Conservation (phyloP, 2,888 invertebrate genomes). For the Agriopis aurantiaria region DNA sequence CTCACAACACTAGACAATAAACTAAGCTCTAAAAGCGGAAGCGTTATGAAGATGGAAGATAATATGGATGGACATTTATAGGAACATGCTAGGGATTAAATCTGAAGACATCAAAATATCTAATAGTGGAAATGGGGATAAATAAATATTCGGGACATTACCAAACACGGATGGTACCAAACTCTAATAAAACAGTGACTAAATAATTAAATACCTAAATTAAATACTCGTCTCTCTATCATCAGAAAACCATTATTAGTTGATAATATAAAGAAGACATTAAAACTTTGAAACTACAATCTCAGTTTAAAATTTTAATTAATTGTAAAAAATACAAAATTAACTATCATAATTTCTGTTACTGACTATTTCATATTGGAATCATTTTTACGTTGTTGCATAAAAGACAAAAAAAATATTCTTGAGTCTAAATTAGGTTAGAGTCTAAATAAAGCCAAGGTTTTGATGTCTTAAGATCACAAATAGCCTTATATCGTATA, state of each 20-base stretch:
- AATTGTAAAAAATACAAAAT: no score
- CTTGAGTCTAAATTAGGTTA: background rate
- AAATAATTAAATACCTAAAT: background rate
- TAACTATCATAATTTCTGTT: no score
- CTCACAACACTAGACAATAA: slow-evolving; percentile 42
- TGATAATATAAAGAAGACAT: no score
- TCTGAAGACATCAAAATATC: slow-evolving; percentile 30
- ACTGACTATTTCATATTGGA: background rate
- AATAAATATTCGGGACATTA: no score
- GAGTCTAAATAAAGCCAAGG: background rate
- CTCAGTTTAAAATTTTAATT: no score
- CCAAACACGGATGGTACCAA: background rate
- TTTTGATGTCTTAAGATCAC: slow-evolving; percentile 31
- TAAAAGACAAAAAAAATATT: background rate
- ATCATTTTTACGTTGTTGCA: background rate
- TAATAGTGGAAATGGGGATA: background rate
- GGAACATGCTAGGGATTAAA: slow-evolving; percentile 26
- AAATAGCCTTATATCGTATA: slow-evolving; percentile 27
- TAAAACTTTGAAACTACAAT: no score
- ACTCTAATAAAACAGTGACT: background rate
- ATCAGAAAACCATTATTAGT: background rate
- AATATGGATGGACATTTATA: slow-evolving; percentile 39
- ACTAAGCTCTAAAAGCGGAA: slow-evolving; percentile 66
- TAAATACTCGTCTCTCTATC: background rate
- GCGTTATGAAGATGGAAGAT: slow-evolving; percentile 65